Evolutionary conservation across 2,113 vertebrate species (phyloP).

Genomic region (Diadophis punctatus): DNA sequence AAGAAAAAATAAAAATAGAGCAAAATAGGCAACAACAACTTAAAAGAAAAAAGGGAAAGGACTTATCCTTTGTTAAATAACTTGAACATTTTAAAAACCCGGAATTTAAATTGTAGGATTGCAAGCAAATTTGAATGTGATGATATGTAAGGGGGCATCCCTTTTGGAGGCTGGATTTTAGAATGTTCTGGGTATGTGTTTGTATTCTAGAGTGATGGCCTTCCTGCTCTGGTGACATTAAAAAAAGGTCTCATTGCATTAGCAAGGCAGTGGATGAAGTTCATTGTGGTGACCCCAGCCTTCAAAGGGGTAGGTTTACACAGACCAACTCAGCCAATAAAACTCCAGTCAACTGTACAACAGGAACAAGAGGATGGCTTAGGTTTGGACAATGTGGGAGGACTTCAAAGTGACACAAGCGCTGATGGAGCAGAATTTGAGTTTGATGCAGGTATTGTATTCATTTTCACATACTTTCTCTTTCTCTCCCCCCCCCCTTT

Average conservation of each 20-base stretch:
- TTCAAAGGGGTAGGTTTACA: slow-evolving; percentile 94
- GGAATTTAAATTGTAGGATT: neutral
- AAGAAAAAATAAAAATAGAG: neutral
- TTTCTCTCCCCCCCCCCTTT: no score
- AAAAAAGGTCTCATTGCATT: slow-evolving; percentile 96
- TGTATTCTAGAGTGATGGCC: slow-evolving; percentile 83
- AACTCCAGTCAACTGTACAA: slow-evolving; percentile 70
- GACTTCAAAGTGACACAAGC: slow-evolving; percentile 93
- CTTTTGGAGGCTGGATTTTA: neutral
- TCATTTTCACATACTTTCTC: neutral
- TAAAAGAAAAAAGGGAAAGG: neutral
- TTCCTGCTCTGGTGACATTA: slow-evolving; percentile 93
- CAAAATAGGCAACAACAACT: neutral
- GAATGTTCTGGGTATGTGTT: rapidly evolving
- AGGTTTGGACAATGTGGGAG: slow-evolving; percentile 82
- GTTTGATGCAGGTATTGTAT: slow-evolving; percentile 88
- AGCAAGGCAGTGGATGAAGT: slow-evolving; percentile 98
- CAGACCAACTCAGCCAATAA: slow-evolving; percentile 80
- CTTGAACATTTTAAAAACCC: neutral
- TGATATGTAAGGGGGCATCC: neutral
- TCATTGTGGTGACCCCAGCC: slow-evolving; percentile 95
- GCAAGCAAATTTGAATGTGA: neutral
- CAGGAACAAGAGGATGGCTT: slow-evolving; percentile 71
- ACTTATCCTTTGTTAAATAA: neutral
- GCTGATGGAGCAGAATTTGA: slow-evolving; percentile 97